Conservation (phyloP, 2,888 invertebrate species). For the Polia nebulosa region DNA sequence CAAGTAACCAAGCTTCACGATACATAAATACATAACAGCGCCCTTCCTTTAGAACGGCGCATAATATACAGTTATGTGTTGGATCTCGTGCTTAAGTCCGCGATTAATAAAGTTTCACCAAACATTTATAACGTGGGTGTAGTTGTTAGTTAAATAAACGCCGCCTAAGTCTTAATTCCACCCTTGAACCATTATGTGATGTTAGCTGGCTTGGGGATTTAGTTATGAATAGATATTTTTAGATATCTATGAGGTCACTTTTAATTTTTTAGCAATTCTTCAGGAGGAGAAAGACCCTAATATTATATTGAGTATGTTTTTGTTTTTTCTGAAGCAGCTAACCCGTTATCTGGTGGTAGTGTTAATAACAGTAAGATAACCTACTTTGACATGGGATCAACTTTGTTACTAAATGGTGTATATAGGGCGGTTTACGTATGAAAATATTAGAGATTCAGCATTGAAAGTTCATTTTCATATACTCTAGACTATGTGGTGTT, state of each 20-base stretch:
- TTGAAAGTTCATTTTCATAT: no score
- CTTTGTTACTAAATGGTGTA: no score
- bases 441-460: no score
- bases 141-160: constrained; percentile 60
- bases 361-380: no score
- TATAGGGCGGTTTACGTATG: no score
- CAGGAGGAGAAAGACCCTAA: no score
- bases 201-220: constrained; percentile 6
- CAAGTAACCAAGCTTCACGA: constrained; percentile 13
- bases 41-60: constrained; percentile 18
- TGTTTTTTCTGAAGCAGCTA: no score
- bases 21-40: constrained; percentile 12
- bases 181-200: constrained; percentile 32
- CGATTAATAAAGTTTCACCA: constrained; percentile 66
- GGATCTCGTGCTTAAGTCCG: constrained; percentile 54
- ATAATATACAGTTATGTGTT: constrained; percentile 61
- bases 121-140: constrained; percentile 64
- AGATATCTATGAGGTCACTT: neutral
- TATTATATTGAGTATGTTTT: no score
- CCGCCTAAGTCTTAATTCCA: constrained; percentile 36
- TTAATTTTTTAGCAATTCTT: no score
- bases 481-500: no score
- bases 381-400: no score
- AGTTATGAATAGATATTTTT: constrained; percentile 4
- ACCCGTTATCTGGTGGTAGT: no score